Conservation (phyloP, 2,113 vertebrate species). For the Osmerus mordax region DNA sequence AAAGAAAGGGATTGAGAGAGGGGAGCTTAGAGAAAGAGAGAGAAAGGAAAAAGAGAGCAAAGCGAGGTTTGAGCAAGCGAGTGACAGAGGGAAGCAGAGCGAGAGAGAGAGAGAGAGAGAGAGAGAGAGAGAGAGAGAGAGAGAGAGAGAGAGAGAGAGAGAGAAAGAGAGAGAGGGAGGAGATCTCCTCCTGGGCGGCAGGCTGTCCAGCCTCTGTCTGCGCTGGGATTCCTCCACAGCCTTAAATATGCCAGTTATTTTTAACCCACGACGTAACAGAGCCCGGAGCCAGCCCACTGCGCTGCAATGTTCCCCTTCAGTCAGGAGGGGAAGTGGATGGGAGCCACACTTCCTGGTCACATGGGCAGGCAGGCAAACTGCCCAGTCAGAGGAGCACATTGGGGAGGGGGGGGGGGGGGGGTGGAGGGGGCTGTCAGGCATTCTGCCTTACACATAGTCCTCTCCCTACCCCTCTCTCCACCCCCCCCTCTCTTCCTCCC, state of each 20-base stretch:
- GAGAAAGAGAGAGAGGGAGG: conserved; percentile 36
- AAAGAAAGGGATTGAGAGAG: neutral
- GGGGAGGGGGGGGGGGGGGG: conserved; percentile 40
- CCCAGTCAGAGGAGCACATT: conserved; percentile 75
- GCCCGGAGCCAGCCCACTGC: conserved; percentile 78
- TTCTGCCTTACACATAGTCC: conserved; percentile 29
- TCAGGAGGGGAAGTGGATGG: conserved; percentile 92
- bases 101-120: conserved; percentile 13
- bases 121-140: conserved; percentile 5
- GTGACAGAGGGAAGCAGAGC: conserved; percentile 8
- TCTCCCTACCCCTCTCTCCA: conserved; percentile 14
- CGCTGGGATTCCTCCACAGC: conserved; percentile 90
- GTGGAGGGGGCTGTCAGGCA: conserved; percentile 46
- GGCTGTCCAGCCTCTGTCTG: conserved; percentile 85
- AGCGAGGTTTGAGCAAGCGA: conserved; percentile 1
- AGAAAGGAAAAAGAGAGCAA: conserved; percentile 24
- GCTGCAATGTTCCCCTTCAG: conserved; percentile 91
- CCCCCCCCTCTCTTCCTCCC: conserved; percentile 63
- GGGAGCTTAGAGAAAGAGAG: conserved; percentile 12
- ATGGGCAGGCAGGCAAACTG: conserved; percentile 79
- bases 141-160: conserved; percentile 23
- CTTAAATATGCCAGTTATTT: conserved; percentile 99
- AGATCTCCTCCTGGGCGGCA: conserved; percentile 64
- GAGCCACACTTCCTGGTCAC: conserved; percentile 96
- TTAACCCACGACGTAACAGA: conserved; percentile 92